Base-by-base conservation (phyloP, 2,888 invertebrate species). In the Cerceris ruficornis region DNA sequence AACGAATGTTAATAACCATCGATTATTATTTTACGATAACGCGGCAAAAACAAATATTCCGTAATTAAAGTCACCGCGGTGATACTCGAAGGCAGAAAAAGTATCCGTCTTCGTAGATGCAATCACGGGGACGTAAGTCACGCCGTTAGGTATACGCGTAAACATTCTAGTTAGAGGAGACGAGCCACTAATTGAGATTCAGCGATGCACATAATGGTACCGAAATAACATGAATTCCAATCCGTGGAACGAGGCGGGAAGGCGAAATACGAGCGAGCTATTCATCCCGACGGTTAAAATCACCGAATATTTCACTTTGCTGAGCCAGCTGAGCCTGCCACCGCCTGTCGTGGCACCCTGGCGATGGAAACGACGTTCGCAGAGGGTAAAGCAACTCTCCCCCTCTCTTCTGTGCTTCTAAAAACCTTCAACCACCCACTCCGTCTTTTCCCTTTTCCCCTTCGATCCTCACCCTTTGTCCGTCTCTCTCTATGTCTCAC, bases 171-270 rank as follows among this genome's bases (percentile, higher is more conserved):
- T 76, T 77, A 75, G 65, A 64, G 78, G 80, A 82, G 84, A 87
- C 86, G 80, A 85, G 83, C 86, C 89, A 84, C 91, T 91, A 91
- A 92, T 91, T 91, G 90, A 91, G 91, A 91, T 90, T 90, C 90
- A 91, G 88, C 89, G 90, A 88, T 84, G 87, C 88, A 86, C 88
- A 89, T 90, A 91, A 91, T 89, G 90, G 88, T 77, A 71, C 86
- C 86, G 89, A 89, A 91, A 90, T 91, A 91, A 90, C 91, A 90
- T 87, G 89, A 87, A 92, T 91, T 91, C 91, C 91, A 89, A 91
- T 91, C 89, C 86, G 86, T 54, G 84, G 64, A 82, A 82, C 77
- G 84, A 73, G 74, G 42, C 69, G 70, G 77, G 73, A 79, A 80
- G 77, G 72, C 78, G 79, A 83, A 75, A 84, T 89, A 90, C 88